Conservation (phyloP, 2,888 invertebrate species). For the Pimpla rufipes region DNA sequence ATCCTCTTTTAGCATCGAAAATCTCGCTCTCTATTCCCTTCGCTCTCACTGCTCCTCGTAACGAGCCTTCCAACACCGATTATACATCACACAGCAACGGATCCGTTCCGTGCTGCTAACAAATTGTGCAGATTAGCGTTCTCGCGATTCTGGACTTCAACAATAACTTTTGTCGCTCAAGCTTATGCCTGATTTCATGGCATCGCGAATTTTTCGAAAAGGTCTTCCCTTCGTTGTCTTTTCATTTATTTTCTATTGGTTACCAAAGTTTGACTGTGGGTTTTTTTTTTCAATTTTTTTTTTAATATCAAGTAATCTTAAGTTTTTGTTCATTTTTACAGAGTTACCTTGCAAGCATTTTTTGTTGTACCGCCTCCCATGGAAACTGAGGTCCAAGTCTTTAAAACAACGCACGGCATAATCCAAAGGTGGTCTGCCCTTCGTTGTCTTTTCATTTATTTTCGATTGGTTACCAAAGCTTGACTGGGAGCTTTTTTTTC, state of each 20-base stretch:
- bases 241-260: not conserved
- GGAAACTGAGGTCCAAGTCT: not conserved
- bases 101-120: constrained; percentile 43
- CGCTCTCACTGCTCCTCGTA: not conserved
- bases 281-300: no score
- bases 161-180: constrained; percentile 4
- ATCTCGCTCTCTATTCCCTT: not conserved
- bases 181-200: not conserved
- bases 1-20: constrained; percentile 28
- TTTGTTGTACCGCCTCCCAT: no score
- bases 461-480: not conserved
- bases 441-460: not conserved
- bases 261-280: not conserved
- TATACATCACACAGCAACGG: constrained; percentile 17
- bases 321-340: no score
- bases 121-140: constrained; percentile 41
- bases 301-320: no score
- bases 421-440: not conserved
- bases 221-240: not conserved
- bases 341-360: no score
- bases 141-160: not conserved
- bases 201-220: not conserved
- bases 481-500: no score
- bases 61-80: constrained; percentile 8
- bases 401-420: not conserved